Conservation (phyloP, 2,797 vertebrate genomes). For the Oceanodroma leucorhoa region DNA sequence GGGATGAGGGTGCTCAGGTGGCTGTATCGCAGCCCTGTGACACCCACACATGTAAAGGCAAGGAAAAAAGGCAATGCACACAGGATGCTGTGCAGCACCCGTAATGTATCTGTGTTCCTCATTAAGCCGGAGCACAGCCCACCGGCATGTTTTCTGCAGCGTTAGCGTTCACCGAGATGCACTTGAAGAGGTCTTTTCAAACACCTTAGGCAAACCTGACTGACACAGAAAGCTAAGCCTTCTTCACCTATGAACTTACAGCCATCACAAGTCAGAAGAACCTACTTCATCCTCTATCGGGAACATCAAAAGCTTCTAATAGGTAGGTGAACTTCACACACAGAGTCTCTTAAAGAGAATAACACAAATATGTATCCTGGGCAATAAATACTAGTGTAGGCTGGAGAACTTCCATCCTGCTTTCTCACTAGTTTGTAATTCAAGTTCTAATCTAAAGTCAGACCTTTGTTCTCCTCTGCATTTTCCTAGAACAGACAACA, state of each 20-base stretch:
- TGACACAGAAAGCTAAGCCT: not conserved
- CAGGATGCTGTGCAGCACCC: not conserved
- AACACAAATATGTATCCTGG: not conserved
- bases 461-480: not conserved
- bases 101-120: accelerated
- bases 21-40: not conserved
- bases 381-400: not conserved
- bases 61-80: not conserved
- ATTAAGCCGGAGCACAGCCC: not conserved
- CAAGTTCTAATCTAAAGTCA: not conserved
- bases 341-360: not conserved
- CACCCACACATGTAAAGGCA: not conserved
- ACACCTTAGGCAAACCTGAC: not conserved
- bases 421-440: not conserved
- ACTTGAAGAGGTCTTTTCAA: not conserved
- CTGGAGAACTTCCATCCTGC: not conserved
- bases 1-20: not conserved
- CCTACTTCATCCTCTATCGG: not conserved
- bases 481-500: not conserved
- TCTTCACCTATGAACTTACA: accelerated
- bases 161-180: accelerated
- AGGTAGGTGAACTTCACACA: not conserved
- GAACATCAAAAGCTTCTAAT: not conserved
- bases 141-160: not conserved
- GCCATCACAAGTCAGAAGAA: not conserved